Evolutionary conservation across 1,140 invertebrate genomes (phyloP).

Genomic region (Pachypsylla venusta): DNA sequence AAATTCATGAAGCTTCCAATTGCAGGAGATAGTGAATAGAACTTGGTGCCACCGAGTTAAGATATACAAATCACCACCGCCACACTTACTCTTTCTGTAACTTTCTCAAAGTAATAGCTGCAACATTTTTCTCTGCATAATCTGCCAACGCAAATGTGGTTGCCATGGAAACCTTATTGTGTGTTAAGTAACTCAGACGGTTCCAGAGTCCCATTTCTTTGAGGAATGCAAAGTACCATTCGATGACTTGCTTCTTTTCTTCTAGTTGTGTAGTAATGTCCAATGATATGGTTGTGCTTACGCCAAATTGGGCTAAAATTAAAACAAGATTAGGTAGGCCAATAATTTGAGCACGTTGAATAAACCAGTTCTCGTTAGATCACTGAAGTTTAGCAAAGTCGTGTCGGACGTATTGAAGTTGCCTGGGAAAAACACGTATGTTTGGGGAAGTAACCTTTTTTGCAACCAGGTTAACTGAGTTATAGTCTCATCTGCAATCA

Average conservation of each 20-base stretch:
- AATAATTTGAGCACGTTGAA: too few species aligned
- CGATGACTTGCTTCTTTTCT: constrained; percentile 67
- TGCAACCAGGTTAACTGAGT: neutral
- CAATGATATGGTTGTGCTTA: constrained; percentile 39
- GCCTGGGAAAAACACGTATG: too few species aligned
- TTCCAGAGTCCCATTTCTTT: constrained; percentile 56
- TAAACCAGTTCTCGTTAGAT: too few species aligned
- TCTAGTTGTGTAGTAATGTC: constrained; percentile 67
- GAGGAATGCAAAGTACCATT: constrained; percentile 59
- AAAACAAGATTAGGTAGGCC: too few species aligned
- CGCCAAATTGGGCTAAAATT: neutral
- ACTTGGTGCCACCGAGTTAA: too few species aligned
- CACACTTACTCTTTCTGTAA: constrained; percentile 40
- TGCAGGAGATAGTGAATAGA: too few species aligned
- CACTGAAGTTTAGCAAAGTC: too few species aligned
- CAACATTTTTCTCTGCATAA: constrained; percentile 57
- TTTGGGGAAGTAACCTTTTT: too few species aligned
- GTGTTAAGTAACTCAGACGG: constrained; percentile 43
- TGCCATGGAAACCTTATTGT: constrained; percentile 39
- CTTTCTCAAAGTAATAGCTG: constrained; percentile 49
- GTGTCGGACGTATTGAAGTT: too few species aligned
- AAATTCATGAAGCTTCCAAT: too few species aligned
- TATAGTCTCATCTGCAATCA: neutral
- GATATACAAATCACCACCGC: constrained; percentile 4
- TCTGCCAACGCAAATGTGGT: constrained; percentile 52